phyloP scores from a whole-genome alignment of 2,797 vertebrate genomes.

The Spea hammondii region DNA sequence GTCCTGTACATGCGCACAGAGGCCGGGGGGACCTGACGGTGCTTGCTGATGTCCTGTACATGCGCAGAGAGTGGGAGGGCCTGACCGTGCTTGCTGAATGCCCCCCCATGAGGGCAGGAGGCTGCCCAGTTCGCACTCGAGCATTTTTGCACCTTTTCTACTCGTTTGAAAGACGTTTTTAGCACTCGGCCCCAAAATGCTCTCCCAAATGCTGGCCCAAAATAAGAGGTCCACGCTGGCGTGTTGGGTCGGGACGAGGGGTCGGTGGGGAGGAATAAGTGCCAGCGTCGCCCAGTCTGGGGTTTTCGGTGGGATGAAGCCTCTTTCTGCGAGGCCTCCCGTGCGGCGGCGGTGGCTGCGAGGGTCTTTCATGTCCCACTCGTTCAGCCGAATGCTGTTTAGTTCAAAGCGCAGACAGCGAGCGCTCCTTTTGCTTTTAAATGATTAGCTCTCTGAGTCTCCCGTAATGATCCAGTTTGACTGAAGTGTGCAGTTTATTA shows the following conservation, averaged over 20 bases:
- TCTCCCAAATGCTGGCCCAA: too few species aligned
- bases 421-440: constrained; percentile 79
- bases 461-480: constrained; percentile 82
- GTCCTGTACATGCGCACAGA: too few species aligned
- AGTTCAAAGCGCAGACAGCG: constrained; percentile 82
- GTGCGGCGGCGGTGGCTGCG: constrained; percentile 74
- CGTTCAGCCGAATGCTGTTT: constrained; percentile 81
- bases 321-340: constrained; percentile 70
- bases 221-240: too few species aligned
- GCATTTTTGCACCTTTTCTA: too few species aligned
- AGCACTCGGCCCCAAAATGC: too few species aligned
- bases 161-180: too few species aligned
- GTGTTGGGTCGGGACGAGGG: neutral
- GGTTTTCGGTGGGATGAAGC: constrained; percentile 67
- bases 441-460: constrained; percentile 82
- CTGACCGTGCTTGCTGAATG: too few species aligned
- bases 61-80: too few species aligned
- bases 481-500: constrained; percentile 86
- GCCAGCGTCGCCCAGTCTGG: constrained; percentile 61
- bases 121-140: too few species aligned
- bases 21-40: too few species aligned
- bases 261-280: neutral
- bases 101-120: too few species aligned
- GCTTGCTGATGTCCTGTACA: too few species aligned
- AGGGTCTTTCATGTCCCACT: constrained; percentile 83